Conservation (phyloP, 2,888 invertebrate genomes). For the Chrysolina oricalcia region DNA sequence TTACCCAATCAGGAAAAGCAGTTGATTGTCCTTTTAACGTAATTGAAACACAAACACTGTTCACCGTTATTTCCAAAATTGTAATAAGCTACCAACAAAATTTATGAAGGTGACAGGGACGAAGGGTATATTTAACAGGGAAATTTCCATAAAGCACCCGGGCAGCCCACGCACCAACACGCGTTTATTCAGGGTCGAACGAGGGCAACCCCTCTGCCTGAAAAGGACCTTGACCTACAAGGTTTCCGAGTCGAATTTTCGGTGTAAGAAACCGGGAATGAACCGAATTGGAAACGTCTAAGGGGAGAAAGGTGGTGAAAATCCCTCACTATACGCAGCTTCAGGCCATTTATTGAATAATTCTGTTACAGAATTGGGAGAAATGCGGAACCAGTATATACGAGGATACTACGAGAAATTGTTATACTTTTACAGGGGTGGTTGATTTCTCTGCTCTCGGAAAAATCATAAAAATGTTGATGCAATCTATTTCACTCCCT, state of each 20-base stretch:
- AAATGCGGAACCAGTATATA: background rate
- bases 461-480: too few species aligned
- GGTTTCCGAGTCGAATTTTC: constrained; percentile 18
- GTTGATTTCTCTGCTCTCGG: too few species aligned
- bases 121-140: background rate
- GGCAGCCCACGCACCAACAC: constrained; percentile 35
- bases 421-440: too few species aligned
- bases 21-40: constrained; percentile 1
- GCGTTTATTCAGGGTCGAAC: constrained; percentile 27
- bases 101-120: constrained; percentile 16
- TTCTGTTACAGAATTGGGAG: background rate
- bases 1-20: background rate
- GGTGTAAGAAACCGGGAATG: constrained; percentile 13
- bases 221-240: constrained; percentile 22
- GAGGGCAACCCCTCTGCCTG: constrained; percentile 20
- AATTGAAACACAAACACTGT: background rate
- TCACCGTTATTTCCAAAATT: background rate
- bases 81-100: constrained; percentile 4
- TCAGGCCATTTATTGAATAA: background rate
- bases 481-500: too few species aligned
- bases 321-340: background rate
- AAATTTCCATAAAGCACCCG: constrained; percentile 25
- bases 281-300: constrained; percentile 10
- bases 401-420: too few species aligned
- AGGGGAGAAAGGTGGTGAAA: background rate